Evolutionary conservation across 1,140 invertebrate genomes (phyloP).

Genomic region (Bombyx mori): ASM3026992v2 NC_085131.1:7241501-7242000

Average conservation of each 20-base stretch:
- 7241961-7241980: slow-evolving; percentile 69
- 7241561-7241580: slow-evolving; percentile 60
- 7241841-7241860: slow-evolving; percentile 68
- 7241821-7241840: slow-evolving; percentile 47
- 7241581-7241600: slow-evolving; percentile 64
- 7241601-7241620: slow-evolving; percentile 53
- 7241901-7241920: slow-evolving; percentile 67
- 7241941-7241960: slow-evolving; percentile 50
- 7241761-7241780: slow-evolving; percentile 65
- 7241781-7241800: slow-evolving; percentile 64
- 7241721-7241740: slow-evolving; percentile 61
- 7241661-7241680: slow-evolving; percentile 64
- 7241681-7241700: slow-evolving; percentile 58
- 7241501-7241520: slow-evolving; percentile 62
- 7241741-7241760: slow-evolving; percentile 68
- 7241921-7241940: slow-evolving; percentile 64
- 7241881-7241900: slow-evolving; percentile 71
- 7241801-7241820: slow-evolving; percentile 27
- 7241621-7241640: slow-evolving; percentile 61
- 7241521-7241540: slow-evolving; percentile 66
- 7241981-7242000: slow-evolving; percentile 60
- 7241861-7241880: slow-evolving; percentile 71
- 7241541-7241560: slow-evolving; percentile 57
- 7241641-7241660: slow-evolving; percentile 66
- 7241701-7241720: slow-evolving; percentile 51